Conservation (phyloP, 2,797 vertebrate species). For the Ibycter americanus region DNA sequence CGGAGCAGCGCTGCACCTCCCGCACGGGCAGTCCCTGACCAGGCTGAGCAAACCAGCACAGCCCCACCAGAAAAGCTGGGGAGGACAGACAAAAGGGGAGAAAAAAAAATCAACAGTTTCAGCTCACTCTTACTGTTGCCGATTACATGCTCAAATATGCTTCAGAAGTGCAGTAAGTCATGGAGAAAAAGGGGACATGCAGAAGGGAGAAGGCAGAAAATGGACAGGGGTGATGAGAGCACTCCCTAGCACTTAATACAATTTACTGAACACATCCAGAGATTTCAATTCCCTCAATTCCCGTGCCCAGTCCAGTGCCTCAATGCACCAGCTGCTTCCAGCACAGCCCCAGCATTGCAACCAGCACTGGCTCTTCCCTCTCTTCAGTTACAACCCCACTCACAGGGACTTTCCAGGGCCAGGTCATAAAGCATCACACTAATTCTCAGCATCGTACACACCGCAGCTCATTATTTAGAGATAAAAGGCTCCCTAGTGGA, state of each 20-base stretch:
- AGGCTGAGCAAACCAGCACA: not conserved
- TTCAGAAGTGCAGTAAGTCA: not conserved
- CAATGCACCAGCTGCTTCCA: accelerated
- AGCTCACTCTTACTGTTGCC: not conserved
- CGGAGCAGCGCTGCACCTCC: not conserved
- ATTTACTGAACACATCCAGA: not conserved
- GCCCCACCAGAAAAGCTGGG: not conserved
- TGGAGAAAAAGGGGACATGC: accelerated
- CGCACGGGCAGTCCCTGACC: accelerated
- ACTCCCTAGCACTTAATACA: not conserved
- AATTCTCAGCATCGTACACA: not conserved
- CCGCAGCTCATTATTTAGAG: not conserved
- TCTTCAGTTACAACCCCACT: not conserved
- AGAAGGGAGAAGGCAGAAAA: not conserved
- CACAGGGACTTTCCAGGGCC: not conserved
- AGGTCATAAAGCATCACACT: not conserved
- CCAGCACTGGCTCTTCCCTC: not conserved
- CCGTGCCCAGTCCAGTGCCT: accelerated
- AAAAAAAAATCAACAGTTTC: not conserved
- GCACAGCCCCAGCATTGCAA: not conserved
- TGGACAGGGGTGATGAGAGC: not conserved
- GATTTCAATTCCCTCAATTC: not conserved
- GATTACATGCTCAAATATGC: not conserved
- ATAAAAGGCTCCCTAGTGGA: not conserved
- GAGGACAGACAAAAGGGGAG: not conserved